Evolutionary conservation across 2,888 invertebrate species (phyloP).

Genomic region (Pterobdella sp.): DNA sequence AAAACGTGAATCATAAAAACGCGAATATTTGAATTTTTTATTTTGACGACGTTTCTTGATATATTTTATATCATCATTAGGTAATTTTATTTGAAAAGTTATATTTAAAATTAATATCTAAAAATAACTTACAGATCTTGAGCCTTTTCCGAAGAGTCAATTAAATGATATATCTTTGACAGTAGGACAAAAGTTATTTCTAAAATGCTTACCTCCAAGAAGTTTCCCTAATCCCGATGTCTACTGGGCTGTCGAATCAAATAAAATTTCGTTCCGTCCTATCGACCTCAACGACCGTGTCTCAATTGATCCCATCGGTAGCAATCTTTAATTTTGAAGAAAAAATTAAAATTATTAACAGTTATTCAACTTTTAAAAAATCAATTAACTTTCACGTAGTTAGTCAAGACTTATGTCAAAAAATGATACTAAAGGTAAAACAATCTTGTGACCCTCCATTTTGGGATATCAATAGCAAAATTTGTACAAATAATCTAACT

Average conservation of each 20-base stretch:
- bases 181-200: constrained; percentile 79
- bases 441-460: too few species aligned
- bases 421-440: too few species aligned
- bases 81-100: too few species aligned
- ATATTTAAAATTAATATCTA: not conserved
- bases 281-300: constrained; percentile 65
- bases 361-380: too few species aligned
- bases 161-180: constrained; percentile 45
- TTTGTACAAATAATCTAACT: too few species aligned
- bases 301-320: constrained; percentile 54
- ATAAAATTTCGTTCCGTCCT: constrained; percentile 38
- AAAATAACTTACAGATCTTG: constrained; percentile 31
- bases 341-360: not conserved
- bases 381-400: too few species aligned
- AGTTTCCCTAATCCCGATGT: constrained; percentile 92
- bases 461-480: too few species aligned
- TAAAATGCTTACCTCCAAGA: constrained; percentile 84
- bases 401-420: too few species aligned
- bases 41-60: not conserved
- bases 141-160: constrained; percentile 30
- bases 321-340: not conserved
- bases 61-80: too few species aligned
- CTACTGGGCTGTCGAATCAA: constrained; percentile 62
- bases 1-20: too few species aligned
- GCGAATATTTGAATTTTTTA: too few species aligned